Percentiles rank a stretch among this genome's conserved stretches.
Conservation (phyloP, 2,797 vertebrate species). For the Morus bassanus region DNA sequence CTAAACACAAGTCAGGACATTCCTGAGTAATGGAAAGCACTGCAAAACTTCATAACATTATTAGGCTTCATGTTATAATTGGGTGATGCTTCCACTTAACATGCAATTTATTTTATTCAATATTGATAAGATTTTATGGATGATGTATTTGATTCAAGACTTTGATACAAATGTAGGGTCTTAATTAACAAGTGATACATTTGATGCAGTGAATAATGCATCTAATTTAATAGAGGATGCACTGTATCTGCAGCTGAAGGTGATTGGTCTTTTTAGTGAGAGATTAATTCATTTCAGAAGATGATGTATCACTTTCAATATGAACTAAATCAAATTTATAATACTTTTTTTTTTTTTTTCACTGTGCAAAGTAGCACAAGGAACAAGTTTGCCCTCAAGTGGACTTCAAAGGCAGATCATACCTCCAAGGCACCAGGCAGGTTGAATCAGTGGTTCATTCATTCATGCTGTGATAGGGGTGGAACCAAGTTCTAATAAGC, state of each 20-base stretch:
- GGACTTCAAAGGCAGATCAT: conserved; percentile 70
- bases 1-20: background rate
- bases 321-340: conserved; percentile 58
- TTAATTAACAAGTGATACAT: conserved; percentile 72
- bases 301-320: conserved; percentile 64
- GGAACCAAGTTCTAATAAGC: background rate
- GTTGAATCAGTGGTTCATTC: background rate
- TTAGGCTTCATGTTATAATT: conserved; percentile 48
- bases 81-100: conserved; percentile 56
- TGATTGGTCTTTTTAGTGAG: conserved; percentile 68
- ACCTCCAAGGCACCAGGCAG: conserved; percentile 16
- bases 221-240: conserved; percentile 64
- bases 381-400: conserved; percentile 78
- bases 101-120: conserved; percentile 71
- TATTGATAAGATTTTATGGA: conserved; percentile 65
- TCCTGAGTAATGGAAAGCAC: background rate
- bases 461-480: background rate
- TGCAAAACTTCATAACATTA: conserved; percentile 14
- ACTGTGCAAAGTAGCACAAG: conserved; percentile 41
- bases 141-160: conserved; percentile 53
- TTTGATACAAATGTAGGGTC: conserved; percentile 50
- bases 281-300: conserved; percentile 69
- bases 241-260: conserved; percentile 66
- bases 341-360: background rate
- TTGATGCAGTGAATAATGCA: conserved; percentile 68